phyloP scores from a whole-genome alignment of 1,140 invertebrate genomes.

The Drosophila sucinea region DNA sequence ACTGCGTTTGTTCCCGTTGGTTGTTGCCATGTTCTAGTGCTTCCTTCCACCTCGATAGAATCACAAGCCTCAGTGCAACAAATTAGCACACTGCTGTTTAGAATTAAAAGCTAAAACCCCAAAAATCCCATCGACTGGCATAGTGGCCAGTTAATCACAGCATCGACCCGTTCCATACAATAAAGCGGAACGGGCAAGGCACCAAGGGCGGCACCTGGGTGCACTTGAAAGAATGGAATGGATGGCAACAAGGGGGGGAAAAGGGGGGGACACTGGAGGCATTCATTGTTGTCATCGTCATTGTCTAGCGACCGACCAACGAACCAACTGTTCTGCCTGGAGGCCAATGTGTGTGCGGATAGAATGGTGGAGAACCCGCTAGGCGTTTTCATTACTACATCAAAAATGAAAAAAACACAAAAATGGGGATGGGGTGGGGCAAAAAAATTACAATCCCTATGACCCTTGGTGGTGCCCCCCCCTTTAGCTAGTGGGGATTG shows the following conservation, averaged over 20 bases:
- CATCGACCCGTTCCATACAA: conserved; percentile 15
- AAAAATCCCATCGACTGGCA: conserved; percentile 37
- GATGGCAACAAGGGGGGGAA: background rate
- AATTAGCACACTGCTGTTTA: conserved; percentile 59
- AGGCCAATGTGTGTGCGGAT: conserved; percentile 8
- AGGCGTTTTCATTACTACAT: conserved; percentile 46
- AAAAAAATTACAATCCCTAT: conserved; percentile 42
- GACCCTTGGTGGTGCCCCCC: conserved; percentile 41
- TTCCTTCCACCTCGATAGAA: conserved; percentile 5
- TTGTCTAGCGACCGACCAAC: background rate
- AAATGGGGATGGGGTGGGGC: background rate
- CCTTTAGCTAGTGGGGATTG: conserved; percentile 11
- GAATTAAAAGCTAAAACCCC: conserved; percentile 55
- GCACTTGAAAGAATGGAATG: background rate
- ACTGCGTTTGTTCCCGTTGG: background rate
- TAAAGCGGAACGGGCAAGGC: no score
- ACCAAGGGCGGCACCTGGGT: background rate
- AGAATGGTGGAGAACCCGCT: conserved; percentile 43
- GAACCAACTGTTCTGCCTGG: background rate
- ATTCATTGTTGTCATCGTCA: conserved; percentile 13
- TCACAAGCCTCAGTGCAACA: conserved; percentile 22
- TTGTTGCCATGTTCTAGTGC: background rate
- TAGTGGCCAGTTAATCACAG: conserved; percentile 63
- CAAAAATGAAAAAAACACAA: background rate
- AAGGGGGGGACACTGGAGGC: background rate